phyloP scores from a whole-genome alignment of 2,797 vertebrate genomes.

The Pristis pectinata region DNA sequence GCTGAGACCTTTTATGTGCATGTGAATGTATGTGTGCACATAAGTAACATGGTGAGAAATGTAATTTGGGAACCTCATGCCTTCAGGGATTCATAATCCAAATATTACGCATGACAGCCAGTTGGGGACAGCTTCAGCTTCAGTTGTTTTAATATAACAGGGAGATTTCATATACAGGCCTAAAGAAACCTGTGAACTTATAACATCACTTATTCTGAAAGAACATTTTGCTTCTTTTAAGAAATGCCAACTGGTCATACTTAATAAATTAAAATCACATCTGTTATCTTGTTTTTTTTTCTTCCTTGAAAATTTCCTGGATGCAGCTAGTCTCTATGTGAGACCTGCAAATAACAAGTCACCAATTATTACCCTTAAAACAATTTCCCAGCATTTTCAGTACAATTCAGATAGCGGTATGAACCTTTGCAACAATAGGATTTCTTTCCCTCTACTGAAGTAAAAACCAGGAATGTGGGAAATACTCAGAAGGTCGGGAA shows the following conservation, averaged over 20 bases:
- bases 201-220: neutral
- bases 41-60: neutral
- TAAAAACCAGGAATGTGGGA: neutral
- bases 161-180: neutral
- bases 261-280: slow-evolving; percentile 1
- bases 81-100: neutral
- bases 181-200: neutral
- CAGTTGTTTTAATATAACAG: neutral
- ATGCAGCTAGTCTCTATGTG: neutral
- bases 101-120: neutral
- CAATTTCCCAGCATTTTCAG: neutral
- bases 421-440: neutral
- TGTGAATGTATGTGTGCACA: neutral
- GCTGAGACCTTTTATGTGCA: too few species aligned
- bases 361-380: neutral
- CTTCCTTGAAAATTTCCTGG: neutral
- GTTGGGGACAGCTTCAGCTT: neutral
- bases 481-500: too few species aligned
- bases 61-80: neutral
- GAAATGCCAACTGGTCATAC: neutral
- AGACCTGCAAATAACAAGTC: neutral
- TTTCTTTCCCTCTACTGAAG: neutral
- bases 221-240: neutral
- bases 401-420: neutral
- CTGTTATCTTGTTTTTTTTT: neutral